Conservation (phyloP, 2,797 vertebrate species). For the Platyrinchus mystaceus region DNA sequence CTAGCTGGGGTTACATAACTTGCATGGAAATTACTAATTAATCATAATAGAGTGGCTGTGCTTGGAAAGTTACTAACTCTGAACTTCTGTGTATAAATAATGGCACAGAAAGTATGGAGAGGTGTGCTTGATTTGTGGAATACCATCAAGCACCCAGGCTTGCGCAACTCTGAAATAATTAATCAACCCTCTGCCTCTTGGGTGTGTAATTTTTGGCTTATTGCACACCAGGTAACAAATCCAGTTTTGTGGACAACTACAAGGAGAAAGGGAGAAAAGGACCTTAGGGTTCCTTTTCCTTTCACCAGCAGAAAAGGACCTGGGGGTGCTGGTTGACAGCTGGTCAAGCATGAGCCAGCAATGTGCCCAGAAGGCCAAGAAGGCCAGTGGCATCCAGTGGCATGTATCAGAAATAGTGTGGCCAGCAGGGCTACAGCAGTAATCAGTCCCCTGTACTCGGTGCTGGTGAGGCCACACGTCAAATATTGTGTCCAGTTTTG, state of each 20-base stretch:
- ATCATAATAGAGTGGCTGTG: background rate
- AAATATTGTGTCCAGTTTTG: background rate
- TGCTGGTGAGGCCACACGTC: background rate
- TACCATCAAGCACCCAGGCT: background rate
- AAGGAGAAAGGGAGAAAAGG: background rate
- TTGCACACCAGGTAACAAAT: background rate
- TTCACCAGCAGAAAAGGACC: background rate
- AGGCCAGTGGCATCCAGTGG: background rate
- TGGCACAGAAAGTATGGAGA: fast-evolving
- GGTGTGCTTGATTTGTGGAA: background rate
- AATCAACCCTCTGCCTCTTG: background rate
- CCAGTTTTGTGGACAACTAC: background rate
- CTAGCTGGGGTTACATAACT: background rate
- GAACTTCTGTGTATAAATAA: background rate
- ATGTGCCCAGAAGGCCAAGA: background rate
- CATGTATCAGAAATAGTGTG: background rate
- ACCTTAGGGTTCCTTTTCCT: background rate
- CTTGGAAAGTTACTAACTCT: background rate
- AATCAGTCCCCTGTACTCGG: too few species aligned
- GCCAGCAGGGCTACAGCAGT: background rate
- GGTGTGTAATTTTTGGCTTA: background rate
- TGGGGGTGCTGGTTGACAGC: background rate
- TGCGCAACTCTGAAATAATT: background rate
- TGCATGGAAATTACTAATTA: background rate
- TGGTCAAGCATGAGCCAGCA: background rate